Conservation (phyloP, 2,113 vertebrate genomes). For the Antechinus stuartii region DNA sequence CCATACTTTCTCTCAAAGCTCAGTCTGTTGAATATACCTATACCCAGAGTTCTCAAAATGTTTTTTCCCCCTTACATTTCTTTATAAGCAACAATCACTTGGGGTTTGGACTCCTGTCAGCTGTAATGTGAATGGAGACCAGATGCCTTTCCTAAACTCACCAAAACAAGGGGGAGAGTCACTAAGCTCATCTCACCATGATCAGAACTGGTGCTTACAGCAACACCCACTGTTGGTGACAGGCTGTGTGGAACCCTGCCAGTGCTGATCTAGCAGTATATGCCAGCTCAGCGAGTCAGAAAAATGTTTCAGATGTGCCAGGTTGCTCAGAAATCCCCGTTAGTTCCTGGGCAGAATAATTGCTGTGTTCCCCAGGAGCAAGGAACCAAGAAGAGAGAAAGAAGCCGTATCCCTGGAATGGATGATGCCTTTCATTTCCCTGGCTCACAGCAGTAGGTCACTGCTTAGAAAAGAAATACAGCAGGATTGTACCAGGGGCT, state of each 20-base stretch:
- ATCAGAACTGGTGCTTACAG: slow-evolving; percentile 84
- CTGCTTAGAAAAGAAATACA: slow-evolving; percentile 79
- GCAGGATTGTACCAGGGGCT: slow-evolving; percentile 75
- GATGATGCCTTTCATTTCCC: slow-evolving; percentile 76
- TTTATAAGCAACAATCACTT: slow-evolving; percentile 81
- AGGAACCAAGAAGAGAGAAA: slow-evolving; percentile 77
- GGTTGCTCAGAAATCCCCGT: slow-evolving; percentile 85
- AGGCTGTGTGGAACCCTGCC: slow-evolving; percentile 84
- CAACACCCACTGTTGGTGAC: slow-evolving; percentile 86
- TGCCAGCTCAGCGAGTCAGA: slow-evolving; percentile 87
- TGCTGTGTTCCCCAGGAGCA: slow-evolving; percentile 81
- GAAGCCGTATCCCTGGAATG: slow-evolving; percentile 75
- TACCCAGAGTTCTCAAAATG: slow-evolving; percentile 78
- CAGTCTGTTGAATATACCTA: slow-evolving; percentile 79
- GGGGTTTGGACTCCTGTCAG: slow-evolving; percentile 76
- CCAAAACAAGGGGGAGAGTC: slow-evolving; percentile 77
- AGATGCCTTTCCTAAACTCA: slow-evolving; percentile 82
- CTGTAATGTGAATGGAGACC: slow-evolving; percentile 80
- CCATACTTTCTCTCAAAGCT: slow-evolving; percentile 59
- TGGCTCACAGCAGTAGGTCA: slow-evolving; percentile 76
- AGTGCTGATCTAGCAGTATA: slow-evolving; percentile 87
- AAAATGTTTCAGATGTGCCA: slow-evolving; percentile 85
- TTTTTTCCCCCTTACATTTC: slow-evolving; percentile 77
- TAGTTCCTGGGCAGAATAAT: slow-evolving; percentile 83
- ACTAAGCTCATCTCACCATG: slow-evolving; percentile 81